A percentile compares a stretch with the other conserved stretches of the same genome.
Conservation (phyloP, 2,113 vertebrate species). For the Prietella phreatophila region DNA sequence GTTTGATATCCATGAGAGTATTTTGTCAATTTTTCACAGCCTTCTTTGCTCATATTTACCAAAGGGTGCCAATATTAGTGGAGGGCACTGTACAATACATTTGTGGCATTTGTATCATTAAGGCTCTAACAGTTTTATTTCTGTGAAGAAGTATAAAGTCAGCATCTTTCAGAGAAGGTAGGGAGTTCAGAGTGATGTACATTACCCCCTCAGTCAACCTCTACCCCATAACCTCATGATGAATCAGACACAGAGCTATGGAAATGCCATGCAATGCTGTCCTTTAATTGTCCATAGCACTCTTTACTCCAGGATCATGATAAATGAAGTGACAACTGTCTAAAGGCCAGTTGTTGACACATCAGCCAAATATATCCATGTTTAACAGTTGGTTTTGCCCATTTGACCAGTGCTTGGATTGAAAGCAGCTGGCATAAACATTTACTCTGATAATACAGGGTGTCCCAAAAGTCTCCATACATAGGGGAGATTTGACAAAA, state of each 20-base stretch:
- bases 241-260: background rate
- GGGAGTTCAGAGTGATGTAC: background rate
- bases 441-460: background rate
- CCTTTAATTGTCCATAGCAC: background rate
- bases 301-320: background rate
- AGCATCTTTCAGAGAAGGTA: background rate
- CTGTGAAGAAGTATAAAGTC: background rate
- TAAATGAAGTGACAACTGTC: background rate
- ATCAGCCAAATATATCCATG: constrained; percentile 8
- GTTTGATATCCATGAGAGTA: no score
- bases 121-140: background rate
- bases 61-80: no score
- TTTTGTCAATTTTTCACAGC: no score
- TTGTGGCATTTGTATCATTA: background rate
- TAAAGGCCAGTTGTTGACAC: background rate
- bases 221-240: background rate
- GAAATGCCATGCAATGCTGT: background rate
- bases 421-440: background rate
- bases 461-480: no score
- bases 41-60: no score
- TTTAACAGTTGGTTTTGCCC: background rate
- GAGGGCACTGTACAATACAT: background rate
- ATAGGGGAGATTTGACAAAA: no score
- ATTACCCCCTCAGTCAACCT: background rate
- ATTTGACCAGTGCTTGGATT: background rate